Percentiles rank a stretch among this genome's conserved stretches.
These are phyloP conservation scores for Oryzias curvinotus DNA, from an alignment of 2,113 vertebrate genomes.

Conservation along the genomic window DNA sequence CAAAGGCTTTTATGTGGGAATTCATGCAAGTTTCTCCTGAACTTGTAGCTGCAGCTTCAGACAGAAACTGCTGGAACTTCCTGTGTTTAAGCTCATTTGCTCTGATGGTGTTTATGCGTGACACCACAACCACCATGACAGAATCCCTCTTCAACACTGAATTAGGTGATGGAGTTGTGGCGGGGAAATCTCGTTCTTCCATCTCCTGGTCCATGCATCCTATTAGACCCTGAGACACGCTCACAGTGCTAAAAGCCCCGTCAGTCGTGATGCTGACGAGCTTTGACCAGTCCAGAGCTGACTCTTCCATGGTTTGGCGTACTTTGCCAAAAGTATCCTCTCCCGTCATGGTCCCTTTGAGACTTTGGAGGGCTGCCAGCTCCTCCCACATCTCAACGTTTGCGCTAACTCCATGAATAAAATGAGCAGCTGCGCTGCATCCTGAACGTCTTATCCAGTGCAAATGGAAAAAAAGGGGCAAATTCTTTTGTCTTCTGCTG, in stretches of 20 bases:
- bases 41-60: conserved; percentile 18
- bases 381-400: conserved; percentile 20
- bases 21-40: conserved; percentile 21
- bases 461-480: too few relatives aligned
- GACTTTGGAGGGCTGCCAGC: conserved; percentile 16
- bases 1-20: conserved; percentile 13
- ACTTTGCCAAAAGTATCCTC: conserved; percentile 26
- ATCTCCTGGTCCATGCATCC: conserved; percentile 17
- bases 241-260: conserved; percentile 4
- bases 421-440: not conserved
- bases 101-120: not conserved
- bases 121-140: not conserved
- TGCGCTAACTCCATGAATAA: conserved; percentile 13
- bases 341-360: conserved; percentile 14
- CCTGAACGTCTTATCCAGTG: too few relatives aligned
- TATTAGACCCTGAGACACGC: conserved; percentile 1
- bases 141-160: conserved; percentile 25
- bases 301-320: conserved; percentile 20
- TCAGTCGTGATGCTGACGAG: conserved; percentile 15
- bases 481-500: too few relatives aligned
- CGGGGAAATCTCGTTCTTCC: conserved; percentile 21
- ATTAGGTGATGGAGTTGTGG: conserved; percentile 34
- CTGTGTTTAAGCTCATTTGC: conserved; percentile 16
- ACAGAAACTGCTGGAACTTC: not conserved
- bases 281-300: conserved; percentile 25